Percentiles rank a stretch among this genome's conserved stretches.
phyloP scores from a whole-genome alignment of 1,140 invertebrate genomes.

The Penaeus vannamei region DNA sequence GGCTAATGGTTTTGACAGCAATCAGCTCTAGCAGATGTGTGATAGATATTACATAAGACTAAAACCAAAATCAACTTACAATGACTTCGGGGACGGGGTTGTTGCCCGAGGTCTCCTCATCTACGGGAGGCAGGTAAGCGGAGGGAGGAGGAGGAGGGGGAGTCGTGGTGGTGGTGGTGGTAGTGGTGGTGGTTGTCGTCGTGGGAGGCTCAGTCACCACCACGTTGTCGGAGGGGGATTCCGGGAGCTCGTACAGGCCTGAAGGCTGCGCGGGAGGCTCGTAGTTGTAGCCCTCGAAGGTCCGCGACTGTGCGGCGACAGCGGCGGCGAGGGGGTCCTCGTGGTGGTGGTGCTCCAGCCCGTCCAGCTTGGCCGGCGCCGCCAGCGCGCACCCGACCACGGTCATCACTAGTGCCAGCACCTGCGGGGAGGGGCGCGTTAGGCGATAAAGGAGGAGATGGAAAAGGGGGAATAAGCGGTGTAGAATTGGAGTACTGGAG shows the following conservation, averaged over 20 bases:
- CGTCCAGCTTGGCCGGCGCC: slow-evolving; percentile 51
- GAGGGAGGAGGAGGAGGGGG: slow-evolving; percentile 39
- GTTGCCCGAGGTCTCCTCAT: background rate
- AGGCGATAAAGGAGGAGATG: background rate
- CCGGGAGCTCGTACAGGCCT: slow-evolving; percentile 48
- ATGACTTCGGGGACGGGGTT: slow-evolving; percentile 14
- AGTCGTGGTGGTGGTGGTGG: slow-evolving; percentile 38
- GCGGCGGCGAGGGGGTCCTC: background rate
- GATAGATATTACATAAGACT: too few relatives aligned
- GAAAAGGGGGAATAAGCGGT: background rate
- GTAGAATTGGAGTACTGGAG: too few relatives aligned
- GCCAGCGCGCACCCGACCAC: slow-evolving; percentile 16
- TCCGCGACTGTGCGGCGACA: background rate
- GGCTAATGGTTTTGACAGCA: background rate
- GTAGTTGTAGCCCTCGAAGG: slow-evolving; percentile 41
- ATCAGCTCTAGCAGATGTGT: background rate
- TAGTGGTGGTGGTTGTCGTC: slow-evolving; percentile 47
- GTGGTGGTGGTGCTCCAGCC: slow-evolving; percentile 42
- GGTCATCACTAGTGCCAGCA: background rate
- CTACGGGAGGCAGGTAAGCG: slow-evolving; percentile 27
- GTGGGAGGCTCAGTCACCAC: slow-evolving; percentile 21
- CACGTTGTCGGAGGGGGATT: background rate
- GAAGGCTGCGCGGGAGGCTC: slow-evolving; percentile 38
- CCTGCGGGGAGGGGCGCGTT: background rate
- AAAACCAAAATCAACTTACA: background rate